Evolutionary conservation across 2,888 invertebrate species (phyloP).

Genomic region (Philonicus albiceps): DNA sequence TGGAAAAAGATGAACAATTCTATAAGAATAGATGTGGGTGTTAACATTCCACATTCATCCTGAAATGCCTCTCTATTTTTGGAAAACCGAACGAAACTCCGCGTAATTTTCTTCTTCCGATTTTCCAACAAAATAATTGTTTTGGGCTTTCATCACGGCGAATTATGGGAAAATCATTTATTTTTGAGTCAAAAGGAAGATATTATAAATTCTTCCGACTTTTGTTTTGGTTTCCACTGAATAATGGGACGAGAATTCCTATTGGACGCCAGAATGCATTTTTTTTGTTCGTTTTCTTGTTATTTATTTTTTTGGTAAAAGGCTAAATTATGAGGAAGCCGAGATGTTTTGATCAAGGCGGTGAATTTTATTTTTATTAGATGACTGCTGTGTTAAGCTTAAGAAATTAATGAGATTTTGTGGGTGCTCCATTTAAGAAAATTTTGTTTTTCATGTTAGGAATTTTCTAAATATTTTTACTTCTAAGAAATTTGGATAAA

Average conservation of each 20-base stretch:
- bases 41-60: slow-evolving; percentile 14
- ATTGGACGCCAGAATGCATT: background rate
- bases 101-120: background rate
- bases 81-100: background rate
- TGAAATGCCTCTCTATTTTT: slow-evolving; percentile 9
- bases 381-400: background rate
- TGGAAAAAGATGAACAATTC: background rate
- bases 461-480: background rate
- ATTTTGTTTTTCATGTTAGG: background rate
- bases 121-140: slow-evolving; percentile 23
- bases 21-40: background rate
- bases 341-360: slow-evolving; percentile 5
- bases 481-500: background rate
- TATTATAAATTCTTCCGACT: slow-evolving; percentile 17
- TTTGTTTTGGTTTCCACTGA: background rate
- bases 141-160: slow-evolving; percentile 24
- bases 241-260: background rate
- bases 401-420: background rate
- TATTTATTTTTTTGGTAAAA: background rate
- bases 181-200: slow-evolving; percentile 14
- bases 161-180: slow-evolving; percentile 33
- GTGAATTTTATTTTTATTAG: background rate
- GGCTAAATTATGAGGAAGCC: background rate
- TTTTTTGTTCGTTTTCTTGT: no score
- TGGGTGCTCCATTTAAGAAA: background rate